Evolutionary conservation across 2,888 invertebrate genomes (phyloP), one percentile per base, ranked within the genome.

Genomic region (Zygogramma bicolorata): DNA sequence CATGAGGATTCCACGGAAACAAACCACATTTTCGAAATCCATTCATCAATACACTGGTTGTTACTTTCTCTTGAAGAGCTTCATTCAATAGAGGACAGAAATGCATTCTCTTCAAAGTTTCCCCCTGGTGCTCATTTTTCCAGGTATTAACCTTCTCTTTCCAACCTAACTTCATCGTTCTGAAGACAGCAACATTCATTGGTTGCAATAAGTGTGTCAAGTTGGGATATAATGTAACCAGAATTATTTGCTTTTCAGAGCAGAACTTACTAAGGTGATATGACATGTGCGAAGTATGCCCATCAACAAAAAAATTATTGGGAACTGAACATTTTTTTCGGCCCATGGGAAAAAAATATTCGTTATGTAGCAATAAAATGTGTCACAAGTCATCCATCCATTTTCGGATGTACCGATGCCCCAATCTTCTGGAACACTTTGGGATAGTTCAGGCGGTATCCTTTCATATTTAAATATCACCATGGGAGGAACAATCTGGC

Each of bases 351-450:
- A n/a, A n/a, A n/a, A n/a, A n/a, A n/a, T n/a, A n/a, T n/a, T n/a
- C n/a, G n/a, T n/a, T n/a, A n/a, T n/a, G n/a, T n/a, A n/a, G n/a
- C n/a, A n/a, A n/a, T n/a, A n/a, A n/a, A n/a, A n/a, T n/a, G n/a
- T n/a, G n/a, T n/a, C n/a, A n/a, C n/a, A n/a, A n/a, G n/a, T n/a
- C n/a, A n/a, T n/a, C n/a, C n/a, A n/a, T n/a, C n/a, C n/a, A n/a
- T n/a, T n/a, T n/a, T n/a, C n/a, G n/a, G n/a, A n/a, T n/a, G n/a
- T 4, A 42, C 86, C 87, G 27, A 86, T 71, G 42, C 82, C 82
- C 86, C 85, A 87, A 15, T 75, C 78, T 75, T 77, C 60, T 49
- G 84, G 84, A 61, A 83, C 78, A 38, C 73, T 78, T 57, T 68
- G 25, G 7, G 73, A 72, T 60, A 84, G 66, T 38, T 66, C 67